Evolutionary conservation across 2,113 vertebrate species (phyloP).

Genomic region (Dendrocopos noguchii): DNA sequence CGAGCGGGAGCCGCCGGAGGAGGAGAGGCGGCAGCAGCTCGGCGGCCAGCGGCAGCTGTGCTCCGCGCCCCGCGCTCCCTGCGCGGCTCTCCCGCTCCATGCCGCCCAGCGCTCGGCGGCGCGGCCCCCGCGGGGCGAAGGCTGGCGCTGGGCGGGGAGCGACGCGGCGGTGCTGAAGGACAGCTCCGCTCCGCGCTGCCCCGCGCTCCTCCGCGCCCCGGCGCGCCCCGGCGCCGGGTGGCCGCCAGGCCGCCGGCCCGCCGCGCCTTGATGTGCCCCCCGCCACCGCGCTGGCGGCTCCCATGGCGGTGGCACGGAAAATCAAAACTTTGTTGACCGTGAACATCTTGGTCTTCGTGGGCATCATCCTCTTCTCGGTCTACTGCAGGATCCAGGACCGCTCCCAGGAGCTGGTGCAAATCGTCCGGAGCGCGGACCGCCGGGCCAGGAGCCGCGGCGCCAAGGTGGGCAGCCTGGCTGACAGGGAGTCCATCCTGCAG

Average conservation of each 20-base stretch:
- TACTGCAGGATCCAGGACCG: conserved; percentile 98
- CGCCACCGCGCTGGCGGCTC: conserved; percentile 61
- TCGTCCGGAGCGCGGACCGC: conserved; percentile 86
- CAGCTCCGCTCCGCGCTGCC: conserved; percentile 17
- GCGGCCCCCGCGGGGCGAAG: not conserved
- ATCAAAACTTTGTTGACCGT: conserved; percentile 99
- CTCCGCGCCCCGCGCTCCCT: not conserved
- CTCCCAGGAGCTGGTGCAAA: conserved; percentile 90
- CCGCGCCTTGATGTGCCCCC: conserved; percentile 66
- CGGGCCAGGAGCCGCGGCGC: conserved; percentile 85
- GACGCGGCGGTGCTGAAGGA: conserved; percentile 61
- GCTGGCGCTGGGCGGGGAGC: not conserved
- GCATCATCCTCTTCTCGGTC: conserved; percentile 95
- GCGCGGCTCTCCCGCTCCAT: not conserved
- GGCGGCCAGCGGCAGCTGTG: not conserved
- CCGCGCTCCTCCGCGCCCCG: not conserved
- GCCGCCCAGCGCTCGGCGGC: not conserved
- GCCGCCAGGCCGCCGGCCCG: conserved; percentile 54
- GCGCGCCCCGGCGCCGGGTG: not conserved
- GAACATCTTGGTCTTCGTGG: conserved; percentile 96
- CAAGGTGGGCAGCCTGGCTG: conserved; percentile 85
- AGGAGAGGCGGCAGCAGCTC: not conserved
- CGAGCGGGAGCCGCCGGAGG: conserved; percentile 18
- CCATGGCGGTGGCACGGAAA: conserved; percentile 98
- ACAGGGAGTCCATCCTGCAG: conserved; percentile 93